These are phyloP conservation scores for Bibio marci DNA, from an alignment of 2,888 invertebrate species.

Conservation along the genomic window DNA sequence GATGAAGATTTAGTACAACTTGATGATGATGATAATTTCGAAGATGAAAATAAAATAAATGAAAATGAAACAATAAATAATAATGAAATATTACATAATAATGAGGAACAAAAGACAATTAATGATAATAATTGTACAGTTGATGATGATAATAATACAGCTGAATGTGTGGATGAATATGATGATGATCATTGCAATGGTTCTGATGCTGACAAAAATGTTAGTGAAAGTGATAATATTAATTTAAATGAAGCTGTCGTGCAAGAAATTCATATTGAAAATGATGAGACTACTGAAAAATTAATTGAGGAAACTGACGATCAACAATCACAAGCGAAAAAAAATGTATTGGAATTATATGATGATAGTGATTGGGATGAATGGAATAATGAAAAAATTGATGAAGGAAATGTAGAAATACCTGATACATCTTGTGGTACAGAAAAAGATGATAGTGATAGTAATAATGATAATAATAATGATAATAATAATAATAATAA, in stretches of 20 bases:
- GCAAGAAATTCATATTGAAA: background rate
- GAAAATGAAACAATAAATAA: constrained; percentile 3
- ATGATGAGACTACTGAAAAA: constrained; percentile 5
- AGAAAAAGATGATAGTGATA: constrained; percentile 39
- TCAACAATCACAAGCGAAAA: constrained; percentile 21
- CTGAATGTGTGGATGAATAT: constrained; percentile 1
- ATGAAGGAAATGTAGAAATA: no score
- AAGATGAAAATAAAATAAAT: constrained; percentile 6
- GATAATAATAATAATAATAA: constrained; percentile 5
- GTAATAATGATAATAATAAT: constrained; percentile 24
- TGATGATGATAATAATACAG: no score
- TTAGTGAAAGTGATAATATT: background rate
- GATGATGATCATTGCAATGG: no score
- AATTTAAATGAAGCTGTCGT: no score
- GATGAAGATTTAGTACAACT: constrained; percentile 30
- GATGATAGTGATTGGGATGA: constrained; percentile 36
- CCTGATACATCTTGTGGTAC: no score
- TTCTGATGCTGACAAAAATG: background rate
- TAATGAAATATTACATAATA: no score
- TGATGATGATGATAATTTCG: constrained; percentile 23
- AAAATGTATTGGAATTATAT: constrained; percentile 33
- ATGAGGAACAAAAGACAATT: no score
- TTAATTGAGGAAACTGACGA: constrained; percentile 12
- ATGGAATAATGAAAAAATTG: constrained; percentile 23
- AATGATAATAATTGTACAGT: no score